Percentiles rank a stretch among this genome's conserved stretches.
Conservation (phyloP, 2,113 vertebrate species). For the Otis tarda region DNA sequence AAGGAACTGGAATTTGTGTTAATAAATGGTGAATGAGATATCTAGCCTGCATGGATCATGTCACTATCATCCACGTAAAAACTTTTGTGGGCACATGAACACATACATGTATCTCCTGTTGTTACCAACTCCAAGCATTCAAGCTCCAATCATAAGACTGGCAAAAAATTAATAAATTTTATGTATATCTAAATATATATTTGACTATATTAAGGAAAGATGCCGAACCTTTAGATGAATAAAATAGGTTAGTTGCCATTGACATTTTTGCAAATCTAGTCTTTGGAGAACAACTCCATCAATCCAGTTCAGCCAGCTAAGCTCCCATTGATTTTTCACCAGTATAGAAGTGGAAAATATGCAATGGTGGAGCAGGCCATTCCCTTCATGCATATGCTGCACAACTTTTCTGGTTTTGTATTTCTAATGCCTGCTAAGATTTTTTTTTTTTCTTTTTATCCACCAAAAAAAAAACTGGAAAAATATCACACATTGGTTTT, state of each 20-base stretch:
- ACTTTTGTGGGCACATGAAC: neutral
- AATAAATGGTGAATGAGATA: neutral
- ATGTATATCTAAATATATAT: neutral
- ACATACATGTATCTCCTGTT: fast-evolving
- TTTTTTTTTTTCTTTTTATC: neutral
- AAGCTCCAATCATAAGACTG: neutral
- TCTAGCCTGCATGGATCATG: neutral
- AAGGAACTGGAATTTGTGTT: neutral
- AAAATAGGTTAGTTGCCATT: neutral
- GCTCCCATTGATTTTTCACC: neutral
- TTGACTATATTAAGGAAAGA: neutral
- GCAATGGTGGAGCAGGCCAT: neutral
- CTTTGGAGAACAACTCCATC: neutral
- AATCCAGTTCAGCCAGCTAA: neutral
- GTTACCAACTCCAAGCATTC: neutral
- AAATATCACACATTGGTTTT: neutral
- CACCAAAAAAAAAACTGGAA: neutral
- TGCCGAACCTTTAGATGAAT: neutral
- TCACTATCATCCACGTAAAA: neutral
- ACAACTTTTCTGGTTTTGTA: neutral
- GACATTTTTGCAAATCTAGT: neutral
- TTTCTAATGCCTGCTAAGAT: neutral
- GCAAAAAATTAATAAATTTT: neutral
- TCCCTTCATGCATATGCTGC: neutral
- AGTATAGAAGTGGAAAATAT: neutral